phyloP scores from a whole-genome alignment of 1,140 invertebrate species.

The Bombus vancouverensis region DNA sequence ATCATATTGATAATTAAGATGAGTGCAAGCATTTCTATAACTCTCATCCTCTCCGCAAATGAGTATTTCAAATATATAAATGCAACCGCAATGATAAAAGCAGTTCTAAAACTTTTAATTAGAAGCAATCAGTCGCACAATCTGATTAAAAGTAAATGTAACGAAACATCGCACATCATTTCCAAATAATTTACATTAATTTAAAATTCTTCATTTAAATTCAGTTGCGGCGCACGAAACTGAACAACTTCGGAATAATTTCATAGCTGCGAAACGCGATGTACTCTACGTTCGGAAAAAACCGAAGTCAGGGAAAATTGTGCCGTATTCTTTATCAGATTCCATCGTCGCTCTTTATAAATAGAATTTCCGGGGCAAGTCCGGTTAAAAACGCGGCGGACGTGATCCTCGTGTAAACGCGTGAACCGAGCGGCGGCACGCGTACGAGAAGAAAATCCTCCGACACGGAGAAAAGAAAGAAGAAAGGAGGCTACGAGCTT shows the following conservation, averaged over 20 bases:
- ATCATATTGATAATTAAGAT: not conserved
- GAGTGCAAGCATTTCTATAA: not conserved
- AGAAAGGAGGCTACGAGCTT: not conserved
- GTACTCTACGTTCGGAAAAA: not conserved
- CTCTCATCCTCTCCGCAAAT: too few relatives aligned
- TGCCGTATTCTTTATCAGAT: not conserved
- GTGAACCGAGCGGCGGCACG: not conserved
- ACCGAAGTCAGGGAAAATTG: not conserved
- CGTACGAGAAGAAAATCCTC: not conserved
- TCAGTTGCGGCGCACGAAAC: not conserved
- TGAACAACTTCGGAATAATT: not conserved
- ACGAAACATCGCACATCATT: not conserved
- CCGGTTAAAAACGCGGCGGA: not conserved
- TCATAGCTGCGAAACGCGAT: not conserved
- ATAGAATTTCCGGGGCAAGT: not conserved
- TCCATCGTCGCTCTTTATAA: not conserved
- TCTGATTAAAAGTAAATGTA: not conserved
- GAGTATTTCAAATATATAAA: not conserved
- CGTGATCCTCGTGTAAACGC: conserved; percentile 4
- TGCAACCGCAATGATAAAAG: not conserved
- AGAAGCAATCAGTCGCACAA: not conserved
- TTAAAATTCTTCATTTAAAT: not conserved
- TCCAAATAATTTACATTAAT: not conserved
- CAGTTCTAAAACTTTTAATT: not conserved
- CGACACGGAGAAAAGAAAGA: not conserved